Conservation (phyloP, 2,797 vertebrate species). For the Cephalopachus bancanus region DNA sequence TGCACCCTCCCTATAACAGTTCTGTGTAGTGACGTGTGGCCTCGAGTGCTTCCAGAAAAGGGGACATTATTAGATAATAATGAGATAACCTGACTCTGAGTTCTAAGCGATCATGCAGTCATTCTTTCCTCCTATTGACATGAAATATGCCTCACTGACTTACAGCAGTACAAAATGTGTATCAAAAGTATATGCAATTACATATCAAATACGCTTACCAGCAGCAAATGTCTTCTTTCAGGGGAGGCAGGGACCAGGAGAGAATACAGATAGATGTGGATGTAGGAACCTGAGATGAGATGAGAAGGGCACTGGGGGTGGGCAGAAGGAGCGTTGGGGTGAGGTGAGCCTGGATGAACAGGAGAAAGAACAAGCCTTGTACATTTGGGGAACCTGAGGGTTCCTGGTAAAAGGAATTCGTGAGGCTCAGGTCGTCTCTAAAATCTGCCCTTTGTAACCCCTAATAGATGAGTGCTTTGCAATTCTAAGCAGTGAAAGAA, state of each 20-base stretch:
- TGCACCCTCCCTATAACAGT: not conserved
- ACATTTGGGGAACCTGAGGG: not conserved
- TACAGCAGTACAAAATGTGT: not conserved
- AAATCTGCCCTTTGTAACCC: not conserved
- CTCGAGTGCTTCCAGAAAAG: not conserved
- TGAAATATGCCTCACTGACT: not conserved
- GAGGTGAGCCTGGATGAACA: no score
- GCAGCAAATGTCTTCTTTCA: not conserved
- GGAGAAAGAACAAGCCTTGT: no score
- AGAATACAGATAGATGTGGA: rapidly evolving
- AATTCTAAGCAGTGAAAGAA: not conserved
- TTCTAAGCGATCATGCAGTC: not conserved
- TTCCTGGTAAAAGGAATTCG: not conserved
- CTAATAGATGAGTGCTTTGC: not conserved
- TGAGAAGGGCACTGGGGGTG: not conserved
- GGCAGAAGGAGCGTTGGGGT: rapidly evolving
- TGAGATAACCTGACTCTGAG: not conserved
- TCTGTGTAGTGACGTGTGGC: not conserved
- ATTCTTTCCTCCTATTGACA: not conserved
- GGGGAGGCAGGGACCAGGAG: not conserved
- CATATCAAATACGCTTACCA: no score
- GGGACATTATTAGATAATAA: no score
- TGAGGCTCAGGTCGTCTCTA: not conserved
- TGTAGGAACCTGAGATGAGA: not conserved
- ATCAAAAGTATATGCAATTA: not conserved